Percentiles rank a stretch among this genome's conserved stretches.
Conservation (phyloP, 2,797 vertebrate species). For the Characodon lateralis region DNA sequence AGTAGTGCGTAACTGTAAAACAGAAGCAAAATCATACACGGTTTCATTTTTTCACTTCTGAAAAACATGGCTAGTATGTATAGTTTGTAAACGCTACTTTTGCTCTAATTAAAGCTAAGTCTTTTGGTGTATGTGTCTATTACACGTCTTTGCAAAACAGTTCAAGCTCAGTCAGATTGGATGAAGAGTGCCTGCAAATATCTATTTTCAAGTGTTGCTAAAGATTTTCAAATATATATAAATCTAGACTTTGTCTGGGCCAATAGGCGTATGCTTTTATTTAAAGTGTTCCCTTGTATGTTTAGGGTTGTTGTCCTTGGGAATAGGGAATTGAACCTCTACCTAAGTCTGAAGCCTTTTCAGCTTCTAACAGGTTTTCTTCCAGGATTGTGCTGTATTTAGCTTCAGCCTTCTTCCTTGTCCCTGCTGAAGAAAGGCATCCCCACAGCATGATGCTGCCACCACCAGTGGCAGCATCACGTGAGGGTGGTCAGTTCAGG, state of each 20-base stretch:
- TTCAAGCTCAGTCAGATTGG: neutral
- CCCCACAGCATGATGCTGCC: neutral
- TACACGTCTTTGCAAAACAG: too few relatives aligned
- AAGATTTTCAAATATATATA: neutral
- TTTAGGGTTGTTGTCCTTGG: neutral
- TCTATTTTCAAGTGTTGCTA: neutral
- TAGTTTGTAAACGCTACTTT: too few relatives aligned
- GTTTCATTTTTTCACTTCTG: neutral
- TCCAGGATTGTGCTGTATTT: neutral
- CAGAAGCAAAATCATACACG: neutral
- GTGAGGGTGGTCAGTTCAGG: neutral
- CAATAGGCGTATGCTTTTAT: neutral
- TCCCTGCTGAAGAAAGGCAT: neutral
- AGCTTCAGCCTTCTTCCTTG: neutral
- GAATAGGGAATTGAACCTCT: neutral
- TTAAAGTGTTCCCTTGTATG: neutral
- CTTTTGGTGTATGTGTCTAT: too few relatives aligned
- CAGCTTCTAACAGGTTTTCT: neutral
- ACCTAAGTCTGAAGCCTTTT: neutral
- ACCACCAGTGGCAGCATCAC: neutral
- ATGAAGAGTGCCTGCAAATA: neutral
- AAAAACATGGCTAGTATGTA: neutral
- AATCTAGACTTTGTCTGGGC: neutral
- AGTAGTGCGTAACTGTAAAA: neutral
- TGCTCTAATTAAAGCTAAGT: too few relatives aligned